Percentiles rank a stretch among this genome's conserved stretches.
These are phyloP conservation scores for Euwallacea fornicatus DNA, from an alignment of 1,140 invertebrate genomes.

Conservation along the genomic window DNA sequence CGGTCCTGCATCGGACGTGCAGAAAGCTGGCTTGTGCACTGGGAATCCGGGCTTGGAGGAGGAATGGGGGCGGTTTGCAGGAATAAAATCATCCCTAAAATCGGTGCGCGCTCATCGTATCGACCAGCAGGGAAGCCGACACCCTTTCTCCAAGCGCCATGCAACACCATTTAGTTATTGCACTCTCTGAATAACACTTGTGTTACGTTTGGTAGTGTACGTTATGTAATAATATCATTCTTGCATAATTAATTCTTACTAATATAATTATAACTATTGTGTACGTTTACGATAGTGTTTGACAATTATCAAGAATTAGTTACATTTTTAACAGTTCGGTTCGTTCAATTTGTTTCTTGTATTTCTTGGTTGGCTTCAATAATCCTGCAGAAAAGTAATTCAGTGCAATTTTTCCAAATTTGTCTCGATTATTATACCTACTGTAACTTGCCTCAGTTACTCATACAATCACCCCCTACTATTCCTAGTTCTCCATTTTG, in stretches of 20 bases:
- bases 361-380: constrained; percentile 51
- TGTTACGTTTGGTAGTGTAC: constrained; percentile 57
- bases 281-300: constrained; percentile 53
- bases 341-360: constrained; percentile 45
- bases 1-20: constrained; percentile 27
- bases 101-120: constrained; percentile 50
- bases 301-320: constrained; percentile 51
- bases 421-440: constrained; percentile 39
- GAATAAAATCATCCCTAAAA: constrained; percentile 27
- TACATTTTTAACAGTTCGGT: constrained; percentile 52
- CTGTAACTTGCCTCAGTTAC: constrained; percentile 42
- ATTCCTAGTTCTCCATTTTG: constrained; percentile 38
- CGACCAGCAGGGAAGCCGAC: constrained; percentile 51
- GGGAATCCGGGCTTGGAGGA: constrained; percentile 34
- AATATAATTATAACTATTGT: constrained; percentile 54
- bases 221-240: constrained; percentile 57
- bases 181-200: constrained; percentile 57
- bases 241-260: constrained; percentile 56
- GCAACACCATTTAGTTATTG: constrained; percentile 56
- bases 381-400: constrained; percentile 49
- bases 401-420: constrained; percentile 48
- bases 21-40: constrained; percentile 36
- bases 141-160: constrained; percentile 52
- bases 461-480: constrained; percentile 44
- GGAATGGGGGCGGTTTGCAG: constrained; percentile 36